Evolutionary conservation across 2,888 invertebrate genomes (phyloP).

Genomic region (Athalia cordata): DNA sequence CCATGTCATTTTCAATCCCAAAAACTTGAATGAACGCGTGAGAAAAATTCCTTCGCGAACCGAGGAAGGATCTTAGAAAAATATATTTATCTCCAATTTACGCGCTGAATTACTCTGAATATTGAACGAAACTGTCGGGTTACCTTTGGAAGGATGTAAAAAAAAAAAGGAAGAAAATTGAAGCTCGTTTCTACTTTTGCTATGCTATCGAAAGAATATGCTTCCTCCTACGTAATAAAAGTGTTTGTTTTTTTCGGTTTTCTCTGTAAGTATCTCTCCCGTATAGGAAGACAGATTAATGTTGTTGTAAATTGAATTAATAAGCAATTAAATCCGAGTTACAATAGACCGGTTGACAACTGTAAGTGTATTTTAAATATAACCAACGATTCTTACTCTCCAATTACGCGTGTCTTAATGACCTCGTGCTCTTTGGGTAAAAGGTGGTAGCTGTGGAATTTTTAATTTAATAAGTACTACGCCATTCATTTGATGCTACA

Average conservation of each 20-base stretch:
- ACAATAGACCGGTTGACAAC: slow-evolving; percentile 42
- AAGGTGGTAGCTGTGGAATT: slow-evolving; percentile 43
- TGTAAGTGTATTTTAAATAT: slow-evolving; percentile 41
- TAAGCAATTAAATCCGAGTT: slow-evolving; percentile 42
- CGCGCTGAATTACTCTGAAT: too few species aligned
- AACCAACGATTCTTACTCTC: slow-evolving; percentile 41
- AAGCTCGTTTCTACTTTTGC: neutral
- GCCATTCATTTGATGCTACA: slow-evolving; percentile 42
- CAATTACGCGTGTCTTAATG: slow-evolving; percentile 45
- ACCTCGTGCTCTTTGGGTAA: slow-evolving; percentile 33
- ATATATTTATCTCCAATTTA: too few species aligned
- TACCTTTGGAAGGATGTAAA: too few species aligned
- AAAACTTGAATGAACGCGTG: slow-evolving; percentile 10
- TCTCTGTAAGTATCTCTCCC: neutral
- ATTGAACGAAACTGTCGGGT: too few species aligned
- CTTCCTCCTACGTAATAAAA: neutral
- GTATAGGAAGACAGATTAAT: slow-evolving; percentile 27
- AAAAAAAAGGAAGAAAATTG: too few species aligned
- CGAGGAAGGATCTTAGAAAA: neutral
- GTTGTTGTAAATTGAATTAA: slow-evolving; percentile 38
- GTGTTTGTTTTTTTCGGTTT: neutral
- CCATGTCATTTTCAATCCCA: slow-evolving; percentile 2
- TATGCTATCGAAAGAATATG: neutral
- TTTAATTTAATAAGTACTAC: slow-evolving; percentile 45
- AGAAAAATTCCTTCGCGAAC: neutral